Percentiles rank a stretch among this genome's conserved stretches.
phyloP scores from a whole-genome alignment of 2,113 vertebrate genomes.

The Anseranas semipalmata region DNA sequence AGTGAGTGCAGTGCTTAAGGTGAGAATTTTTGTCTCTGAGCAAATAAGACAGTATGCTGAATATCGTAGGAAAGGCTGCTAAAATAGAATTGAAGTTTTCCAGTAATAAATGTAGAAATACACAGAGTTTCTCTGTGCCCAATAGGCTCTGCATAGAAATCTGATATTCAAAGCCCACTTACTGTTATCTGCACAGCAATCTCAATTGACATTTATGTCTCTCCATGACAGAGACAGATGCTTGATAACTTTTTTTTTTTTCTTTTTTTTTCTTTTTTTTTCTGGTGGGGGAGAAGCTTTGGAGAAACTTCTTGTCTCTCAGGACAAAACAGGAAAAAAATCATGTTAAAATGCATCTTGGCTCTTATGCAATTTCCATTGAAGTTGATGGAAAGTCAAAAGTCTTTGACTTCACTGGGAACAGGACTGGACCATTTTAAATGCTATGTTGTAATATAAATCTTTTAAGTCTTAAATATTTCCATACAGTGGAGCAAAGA shows the following conservation, averaged over 20 bases:
- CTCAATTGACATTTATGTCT: fast-evolving
- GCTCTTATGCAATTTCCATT: background rate
- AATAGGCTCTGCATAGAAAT: fast-evolving
- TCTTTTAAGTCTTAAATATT: slow-evolving; percentile 60
- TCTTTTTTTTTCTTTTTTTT: background rate
- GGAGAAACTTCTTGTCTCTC: background rate
- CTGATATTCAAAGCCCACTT: background rate
- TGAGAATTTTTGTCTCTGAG: background rate
- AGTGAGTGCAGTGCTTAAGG: fast-evolving
- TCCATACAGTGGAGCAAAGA: slow-evolving; percentile 52
- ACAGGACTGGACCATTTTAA: background rate
- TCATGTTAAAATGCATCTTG: background rate
- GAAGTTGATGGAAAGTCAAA: background rate
- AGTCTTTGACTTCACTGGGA: slow-evolving; percentile 3
- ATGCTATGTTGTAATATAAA: slow-evolving; percentile 18
- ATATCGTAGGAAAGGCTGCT: background rate
- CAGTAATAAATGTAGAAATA: background rate
- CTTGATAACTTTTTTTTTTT: background rate
- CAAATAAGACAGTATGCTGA: background rate
- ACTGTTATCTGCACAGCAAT: background rate
- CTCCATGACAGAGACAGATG: background rate
- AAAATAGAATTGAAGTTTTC: background rate
- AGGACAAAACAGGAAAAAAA: background rate
- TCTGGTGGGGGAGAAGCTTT: background rate
- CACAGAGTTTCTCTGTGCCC: background rate